Evolutionary conservation across 1,140 invertebrate genomes (phyloP).

Genomic region (Drosophila pruinosa): DNA sequence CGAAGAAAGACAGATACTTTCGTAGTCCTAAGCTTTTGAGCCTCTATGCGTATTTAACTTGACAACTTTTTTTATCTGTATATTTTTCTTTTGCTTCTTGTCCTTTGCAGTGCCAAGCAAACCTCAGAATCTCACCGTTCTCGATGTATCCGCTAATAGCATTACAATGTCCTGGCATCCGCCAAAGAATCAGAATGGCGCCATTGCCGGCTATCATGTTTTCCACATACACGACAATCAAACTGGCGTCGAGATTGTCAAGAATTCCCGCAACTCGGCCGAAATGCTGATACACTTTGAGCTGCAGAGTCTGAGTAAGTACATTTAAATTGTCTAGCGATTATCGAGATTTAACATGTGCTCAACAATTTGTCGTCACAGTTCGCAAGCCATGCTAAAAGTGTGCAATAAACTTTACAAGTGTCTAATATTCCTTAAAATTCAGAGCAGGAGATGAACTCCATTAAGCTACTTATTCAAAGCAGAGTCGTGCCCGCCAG

Average conservation of each 20-base stretch:
- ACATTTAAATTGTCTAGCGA: background rate
- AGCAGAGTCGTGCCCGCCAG: conserved; percentile 34
- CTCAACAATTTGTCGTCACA: no score
- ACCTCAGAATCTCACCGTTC: conserved; percentile 90
- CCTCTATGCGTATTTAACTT: conserved; percentile 21
- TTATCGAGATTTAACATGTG: no score
- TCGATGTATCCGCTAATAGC: conserved; percentile 89
- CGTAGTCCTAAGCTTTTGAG: conserved; percentile 1
- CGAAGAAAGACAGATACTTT: conserved; percentile 10
- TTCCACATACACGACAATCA: conserved; percentile 88
- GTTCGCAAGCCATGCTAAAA: background rate
- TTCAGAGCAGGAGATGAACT: background rate
- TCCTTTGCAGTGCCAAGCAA: conserved; percentile 89
- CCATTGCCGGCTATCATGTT: conserved; percentile 88
- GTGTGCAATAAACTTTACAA: background rate
- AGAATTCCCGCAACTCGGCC: conserved; percentile 82
- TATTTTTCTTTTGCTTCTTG: background rate
- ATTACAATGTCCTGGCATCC: conserved; percentile 91
- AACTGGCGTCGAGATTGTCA: conserved; percentile 86
- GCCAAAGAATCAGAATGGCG: conserved; percentile 89
- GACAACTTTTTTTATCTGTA: conserved; percentile 20
- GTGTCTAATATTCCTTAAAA: background rate
- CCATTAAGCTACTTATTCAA: conserved; percentile 18
- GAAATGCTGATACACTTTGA: conserved; percentile 84
- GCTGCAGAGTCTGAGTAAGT: conserved; percentile 87